Percentiles rank a stretch among this genome's conserved stretches.
phyloP scores from a whole-genome alignment of 2,113 vertebrate species.

The Mellivora capensis region DNA sequence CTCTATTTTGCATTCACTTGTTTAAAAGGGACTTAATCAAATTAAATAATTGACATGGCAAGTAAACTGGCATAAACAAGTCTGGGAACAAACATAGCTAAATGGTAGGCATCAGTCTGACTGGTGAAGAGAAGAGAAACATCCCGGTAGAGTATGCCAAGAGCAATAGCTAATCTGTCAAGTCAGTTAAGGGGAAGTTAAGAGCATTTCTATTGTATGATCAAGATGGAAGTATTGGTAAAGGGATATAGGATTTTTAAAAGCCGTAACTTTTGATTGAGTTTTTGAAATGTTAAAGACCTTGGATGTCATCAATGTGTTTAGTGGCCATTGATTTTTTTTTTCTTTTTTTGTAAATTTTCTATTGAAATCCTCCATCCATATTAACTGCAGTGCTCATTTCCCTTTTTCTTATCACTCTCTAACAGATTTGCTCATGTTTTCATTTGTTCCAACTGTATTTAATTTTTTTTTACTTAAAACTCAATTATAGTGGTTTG shows the following conservation, averaged over 20 bases:
- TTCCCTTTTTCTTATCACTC: neutral
- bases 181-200: neutral
- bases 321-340: neutral
- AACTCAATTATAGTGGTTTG: neutral
- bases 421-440: neutral
- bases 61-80: neutral
- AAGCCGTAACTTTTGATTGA: neutral
- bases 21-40: neutral
- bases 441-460: neutral
- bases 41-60: neutral
- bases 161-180: neutral
- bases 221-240: neutral
- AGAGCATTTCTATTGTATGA: neutral
- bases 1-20: neutral
- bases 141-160: neutral
- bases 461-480: conserved; percentile 8
- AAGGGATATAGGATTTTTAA: neutral
- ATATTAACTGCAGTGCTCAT: neutral
- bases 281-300: neutral
- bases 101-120: neutral
- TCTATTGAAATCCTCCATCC: neutral
- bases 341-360: neutral
- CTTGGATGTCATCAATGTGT: neutral
- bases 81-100: neutral
- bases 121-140: neutral